Percentiles rank a stretch among this genome's conserved stretches.
Evolutionary conservation across 2,888 invertebrate species (phyloP).

Genomic region (Branchipolynoe longqiensis): DNA sequence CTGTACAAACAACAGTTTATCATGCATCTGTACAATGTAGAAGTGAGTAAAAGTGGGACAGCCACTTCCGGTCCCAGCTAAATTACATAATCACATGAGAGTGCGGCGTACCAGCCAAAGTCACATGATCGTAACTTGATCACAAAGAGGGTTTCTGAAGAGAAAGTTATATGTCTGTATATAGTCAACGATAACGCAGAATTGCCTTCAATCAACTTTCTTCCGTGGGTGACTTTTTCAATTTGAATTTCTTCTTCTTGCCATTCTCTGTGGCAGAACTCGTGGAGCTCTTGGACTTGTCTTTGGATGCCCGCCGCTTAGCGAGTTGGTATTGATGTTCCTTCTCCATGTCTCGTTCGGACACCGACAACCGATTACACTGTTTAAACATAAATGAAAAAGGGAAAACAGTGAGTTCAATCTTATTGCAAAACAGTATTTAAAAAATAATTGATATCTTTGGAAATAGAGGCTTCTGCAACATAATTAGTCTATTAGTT

Average conservation of each 20-base stretch:
- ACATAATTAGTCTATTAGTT: too few species aligned
- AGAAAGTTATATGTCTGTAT: background rate
- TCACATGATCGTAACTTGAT: slow-evolving; percentile 13
- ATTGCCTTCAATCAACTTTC: slow-evolving; percentile 56
- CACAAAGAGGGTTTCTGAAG: too few species aligned
- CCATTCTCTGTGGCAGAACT: slow-evolving; percentile 51
- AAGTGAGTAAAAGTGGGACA: background rate
- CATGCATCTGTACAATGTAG: slow-evolving; percentile 12
- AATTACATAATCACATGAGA: slow-evolving; percentile 44
- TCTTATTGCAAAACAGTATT: background rate
- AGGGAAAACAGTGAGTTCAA: background rate
- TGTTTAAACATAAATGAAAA: slow-evolving; percentile 75
- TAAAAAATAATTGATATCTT: too few species aligned
- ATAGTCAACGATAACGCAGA: too few species aligned
- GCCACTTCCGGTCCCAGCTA: background rate
- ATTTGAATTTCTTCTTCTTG: slow-evolving; percentile 57
- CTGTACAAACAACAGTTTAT: background rate
- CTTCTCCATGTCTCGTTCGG: slow-evolving; percentile 93
- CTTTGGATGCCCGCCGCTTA: slow-evolving; percentile 69
- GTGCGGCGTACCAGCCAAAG: background rate
- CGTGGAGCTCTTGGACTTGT: slow-evolving; percentile 53
- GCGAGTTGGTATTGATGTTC: slow-evolving; percentile 90
- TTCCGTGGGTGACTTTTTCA: slow-evolving; percentile 46
- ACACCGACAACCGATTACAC: slow-evolving; percentile 89
- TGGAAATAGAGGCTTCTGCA: too few species aligned